Evolutionary conservation across 2,113 vertebrate genomes (phyloP).

Genomic region (Anser brachyrhynchus): DNA sequence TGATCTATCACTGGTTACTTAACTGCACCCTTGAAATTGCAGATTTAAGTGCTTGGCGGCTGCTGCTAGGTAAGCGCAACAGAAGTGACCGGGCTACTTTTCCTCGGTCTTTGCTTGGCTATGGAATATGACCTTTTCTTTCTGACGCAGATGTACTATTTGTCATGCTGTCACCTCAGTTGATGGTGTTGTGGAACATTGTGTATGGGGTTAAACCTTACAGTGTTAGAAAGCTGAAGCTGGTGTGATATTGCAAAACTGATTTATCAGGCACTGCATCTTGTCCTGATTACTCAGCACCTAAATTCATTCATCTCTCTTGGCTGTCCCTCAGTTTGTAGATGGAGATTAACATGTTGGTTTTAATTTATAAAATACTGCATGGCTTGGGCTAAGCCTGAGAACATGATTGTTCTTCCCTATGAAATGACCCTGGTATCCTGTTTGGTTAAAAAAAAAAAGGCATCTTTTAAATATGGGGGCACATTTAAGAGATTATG

Average conservation of each 20-base stretch:
- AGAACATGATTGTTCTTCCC: not conserved
- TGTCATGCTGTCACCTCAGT: not conserved
- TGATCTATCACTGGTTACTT: not conserved
- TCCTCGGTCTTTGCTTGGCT: not conserved
- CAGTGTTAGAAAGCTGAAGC: slow-evolving; percentile 20
- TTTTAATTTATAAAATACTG: not conserved
- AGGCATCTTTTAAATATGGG: not conserved
- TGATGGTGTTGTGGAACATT: not conserved
- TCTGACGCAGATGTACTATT: not conserved
- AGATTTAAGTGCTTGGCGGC: not conserved
- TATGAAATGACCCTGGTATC: not conserved
- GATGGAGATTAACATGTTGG: not conserved
- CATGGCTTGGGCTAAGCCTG: not conserved
- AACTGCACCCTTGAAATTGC: no score
- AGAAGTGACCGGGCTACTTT: not conserved
- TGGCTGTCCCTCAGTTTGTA: not conserved
- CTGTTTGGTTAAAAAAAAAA: not conserved
- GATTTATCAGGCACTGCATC: slow-evolving; percentile 5
- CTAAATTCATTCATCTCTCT: slow-evolving; percentile 6
- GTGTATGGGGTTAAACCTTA: slow-evolving; percentile 5
- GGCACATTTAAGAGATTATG: not conserved
- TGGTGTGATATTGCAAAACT: not conserved
- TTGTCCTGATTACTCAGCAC: slow-evolving; percentile 46
- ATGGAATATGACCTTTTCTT: slow-evolving; percentile 33
- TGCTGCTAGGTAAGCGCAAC: not conserved